phyloP scores from a whole-genome alignment of 1,140 invertebrate species.

The Drosophila orosa region DNA sequence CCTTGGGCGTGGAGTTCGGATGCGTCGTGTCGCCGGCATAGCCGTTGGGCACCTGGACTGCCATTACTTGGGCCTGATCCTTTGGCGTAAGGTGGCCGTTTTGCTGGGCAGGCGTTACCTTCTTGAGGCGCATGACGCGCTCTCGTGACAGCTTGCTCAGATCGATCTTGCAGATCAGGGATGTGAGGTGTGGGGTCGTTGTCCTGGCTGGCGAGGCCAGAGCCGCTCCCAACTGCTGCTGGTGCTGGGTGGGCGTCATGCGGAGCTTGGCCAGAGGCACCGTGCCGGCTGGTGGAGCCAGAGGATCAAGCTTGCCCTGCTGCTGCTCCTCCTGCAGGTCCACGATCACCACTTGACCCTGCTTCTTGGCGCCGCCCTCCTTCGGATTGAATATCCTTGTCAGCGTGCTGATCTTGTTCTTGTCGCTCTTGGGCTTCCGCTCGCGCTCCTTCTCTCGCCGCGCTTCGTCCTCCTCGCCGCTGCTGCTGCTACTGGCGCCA shows the following conservation, averaged over 20 bases:
- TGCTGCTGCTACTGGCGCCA: slow-evolving; percentile 48
- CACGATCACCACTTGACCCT: slow-evolving; percentile 84
- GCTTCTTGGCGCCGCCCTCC: slow-evolving; percentile 86
- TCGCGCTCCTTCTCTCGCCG: slow-evolving; percentile 53
- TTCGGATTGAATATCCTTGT: slow-evolving; percentile 88
- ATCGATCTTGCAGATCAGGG: slow-evolving; percentile 81
- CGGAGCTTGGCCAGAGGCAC: slow-evolving; percentile 43
- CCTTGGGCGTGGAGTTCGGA: slow-evolving; percentile 25
- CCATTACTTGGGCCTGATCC: slow-evolving; percentile 44
- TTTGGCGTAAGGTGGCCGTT: slow-evolving; percentile 76
- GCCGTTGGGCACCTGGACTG: slow-evolving; percentile 24
- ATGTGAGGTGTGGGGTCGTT: slow-evolving; percentile 61
- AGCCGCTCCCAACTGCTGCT: slow-evolving; percentile 55
- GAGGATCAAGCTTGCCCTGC: slow-evolving; percentile 51
- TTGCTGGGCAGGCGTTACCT: slow-evolving; percentile 50
- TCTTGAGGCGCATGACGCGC: slow-evolving; percentile 45
- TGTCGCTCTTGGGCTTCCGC: slow-evolving; percentile 84
- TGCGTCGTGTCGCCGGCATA: slow-evolving; percentile 19
- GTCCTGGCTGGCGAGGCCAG: slow-evolving; percentile 67
- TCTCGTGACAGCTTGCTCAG: slow-evolving; percentile 69
- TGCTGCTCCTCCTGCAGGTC: slow-evolving; percentile 78
- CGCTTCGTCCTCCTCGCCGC: slow-evolving; percentile 61
- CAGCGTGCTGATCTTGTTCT: slow-evolving; percentile 89
- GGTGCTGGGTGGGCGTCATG: slow-evolving; percentile 60
- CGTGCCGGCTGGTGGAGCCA: slow-evolving; percentile 16